phyloP scores from a whole-genome alignment of 2,888 invertebrate genomes.

The Baronia brevicornis region DNA sequence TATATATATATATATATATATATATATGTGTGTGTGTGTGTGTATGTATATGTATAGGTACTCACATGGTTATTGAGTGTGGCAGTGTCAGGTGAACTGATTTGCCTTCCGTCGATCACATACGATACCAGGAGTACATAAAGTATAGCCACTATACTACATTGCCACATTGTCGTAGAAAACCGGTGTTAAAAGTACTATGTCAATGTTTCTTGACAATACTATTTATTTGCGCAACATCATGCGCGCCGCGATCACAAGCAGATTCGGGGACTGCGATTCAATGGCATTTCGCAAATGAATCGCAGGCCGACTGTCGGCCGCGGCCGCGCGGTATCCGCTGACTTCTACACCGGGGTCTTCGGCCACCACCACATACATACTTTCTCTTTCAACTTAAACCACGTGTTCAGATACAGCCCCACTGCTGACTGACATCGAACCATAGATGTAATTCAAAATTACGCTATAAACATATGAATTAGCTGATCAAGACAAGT shows the following conservation, averaged over 20 bases:
- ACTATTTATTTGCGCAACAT: slow-evolving; percentile 67
- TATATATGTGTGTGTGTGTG: background rate
- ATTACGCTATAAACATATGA: too few species aligned
- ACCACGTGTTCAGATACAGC: slow-evolving; percentile 27
- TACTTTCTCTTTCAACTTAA: slow-evolving; percentile 65
- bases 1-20: background rate
- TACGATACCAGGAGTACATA: slow-evolving; percentile 49
- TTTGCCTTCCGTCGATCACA: slow-evolving; percentile 40
- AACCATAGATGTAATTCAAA: too few species aligned
- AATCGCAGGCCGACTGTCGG: slow-evolving; percentile 63
- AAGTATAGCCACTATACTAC: slow-evolving; percentile 60
- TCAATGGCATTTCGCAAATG: slow-evolving; percentile 66
- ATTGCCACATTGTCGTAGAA: slow-evolving; percentile 65
- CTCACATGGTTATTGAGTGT: slow-evolving; percentile 56
- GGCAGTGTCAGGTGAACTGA: slow-evolving; percentile 38
- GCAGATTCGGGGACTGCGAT: slow-evolving; percentile 49
- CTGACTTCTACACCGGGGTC: slow-evolving; percentile 52
- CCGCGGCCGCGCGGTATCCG: slow-evolving; percentile 63
- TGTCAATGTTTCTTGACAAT: slow-evolving; percentile 30
- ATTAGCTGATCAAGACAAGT: too few species aligned
- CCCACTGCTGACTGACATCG: slow-evolving; percentile 25
- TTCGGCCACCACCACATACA: slow-evolving; percentile 61
- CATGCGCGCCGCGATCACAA: slow-evolving; percentile 50
- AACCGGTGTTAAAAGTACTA: slow-evolving; percentile 25
- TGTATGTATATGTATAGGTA: slow-evolving; percentile 20